Percentiles rank a stretch among this genome's conserved stretches.
phyloP scores from a whole-genome alignment of 2,113 vertebrate species.

The Pelusios castaneus region DNA sequence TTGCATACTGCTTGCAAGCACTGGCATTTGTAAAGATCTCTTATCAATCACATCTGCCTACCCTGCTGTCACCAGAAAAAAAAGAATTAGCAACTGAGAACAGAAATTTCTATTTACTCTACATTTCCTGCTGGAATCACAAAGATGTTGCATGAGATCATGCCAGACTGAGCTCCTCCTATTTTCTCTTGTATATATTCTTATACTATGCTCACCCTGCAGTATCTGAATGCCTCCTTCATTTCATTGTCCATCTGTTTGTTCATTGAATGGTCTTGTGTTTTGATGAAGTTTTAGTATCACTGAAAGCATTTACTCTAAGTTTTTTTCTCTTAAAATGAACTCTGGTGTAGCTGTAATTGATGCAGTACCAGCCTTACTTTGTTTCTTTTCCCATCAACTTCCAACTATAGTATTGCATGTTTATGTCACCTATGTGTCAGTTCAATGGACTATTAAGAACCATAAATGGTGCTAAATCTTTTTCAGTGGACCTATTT shows the following conservation, averaged over 20 bases:
- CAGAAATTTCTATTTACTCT: neutral
- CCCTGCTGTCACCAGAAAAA: rapidly evolving
- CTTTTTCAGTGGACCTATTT: neutral
- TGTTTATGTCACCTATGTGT: neutral
- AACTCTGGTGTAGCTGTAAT: neutral
- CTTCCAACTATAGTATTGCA: neutral
- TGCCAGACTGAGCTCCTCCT: neutral
- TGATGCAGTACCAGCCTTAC: neutral
- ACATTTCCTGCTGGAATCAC: neutral
- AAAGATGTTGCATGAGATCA: neutral
- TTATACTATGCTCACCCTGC: neutral
- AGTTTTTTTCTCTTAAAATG: constrained; percentile 7
- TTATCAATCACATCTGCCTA: neutral
- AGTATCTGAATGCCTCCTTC: neutral
- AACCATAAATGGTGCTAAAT: constrained; percentile 31
- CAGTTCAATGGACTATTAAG: neutral
- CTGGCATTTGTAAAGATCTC: neutral
- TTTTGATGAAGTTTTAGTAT: neutral
- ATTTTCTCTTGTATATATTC: neutral
- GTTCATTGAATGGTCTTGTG: neutral
- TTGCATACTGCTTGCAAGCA: neutral
- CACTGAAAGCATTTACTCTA: constrained; percentile 2
- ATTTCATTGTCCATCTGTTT: neutral
- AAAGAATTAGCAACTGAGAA: neutral
- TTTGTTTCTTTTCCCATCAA: constrained; percentile 22